Evolutionary conservation across 2,888 invertebrate genomes (phyloP).

Genomic region (Drosophila austrosaltans): DNA sequence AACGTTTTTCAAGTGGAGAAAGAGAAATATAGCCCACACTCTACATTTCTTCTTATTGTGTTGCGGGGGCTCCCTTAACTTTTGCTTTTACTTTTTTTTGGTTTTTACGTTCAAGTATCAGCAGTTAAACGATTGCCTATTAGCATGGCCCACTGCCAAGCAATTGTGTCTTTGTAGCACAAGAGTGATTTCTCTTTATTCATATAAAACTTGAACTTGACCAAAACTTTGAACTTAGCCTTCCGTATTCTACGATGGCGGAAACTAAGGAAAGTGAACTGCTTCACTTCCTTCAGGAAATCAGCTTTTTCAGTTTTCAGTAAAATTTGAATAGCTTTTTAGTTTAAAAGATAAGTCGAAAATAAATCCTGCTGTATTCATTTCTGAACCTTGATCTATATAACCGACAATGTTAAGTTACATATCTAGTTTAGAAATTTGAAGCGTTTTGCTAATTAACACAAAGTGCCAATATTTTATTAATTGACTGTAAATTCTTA

Average conservation of each 20-base stretch:
- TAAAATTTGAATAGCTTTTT: not conserved
- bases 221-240: no score
- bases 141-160: slow-evolving; percentile 42
- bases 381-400: not conserved
- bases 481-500: not conserved
- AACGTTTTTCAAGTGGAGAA: slow-evolving; percentile 18
- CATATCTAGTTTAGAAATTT: no score
- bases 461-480: not conserved
- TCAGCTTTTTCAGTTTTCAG: no score
- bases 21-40: slow-evolving; percentile 15
- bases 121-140: slow-evolving; percentile 32
- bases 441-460: not conserved
- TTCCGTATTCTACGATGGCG: no score
- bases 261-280: no score
- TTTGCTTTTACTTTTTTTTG: not conserved
- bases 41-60: slow-evolving; percentile 17
- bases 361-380: not conserved
- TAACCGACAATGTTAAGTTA: no score
- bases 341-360: not conserved
- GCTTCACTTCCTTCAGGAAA: no score
- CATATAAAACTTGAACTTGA: not conserved
- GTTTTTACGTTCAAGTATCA: slow-evolving; percentile 36
- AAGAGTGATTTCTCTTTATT: not conserved
- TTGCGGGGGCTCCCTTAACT: not conserved
- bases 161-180: not conserved